phyloP scores from a whole-genome alignment of 1,140 invertebrate genomes.

The Pteromalus puparum region DNA sequence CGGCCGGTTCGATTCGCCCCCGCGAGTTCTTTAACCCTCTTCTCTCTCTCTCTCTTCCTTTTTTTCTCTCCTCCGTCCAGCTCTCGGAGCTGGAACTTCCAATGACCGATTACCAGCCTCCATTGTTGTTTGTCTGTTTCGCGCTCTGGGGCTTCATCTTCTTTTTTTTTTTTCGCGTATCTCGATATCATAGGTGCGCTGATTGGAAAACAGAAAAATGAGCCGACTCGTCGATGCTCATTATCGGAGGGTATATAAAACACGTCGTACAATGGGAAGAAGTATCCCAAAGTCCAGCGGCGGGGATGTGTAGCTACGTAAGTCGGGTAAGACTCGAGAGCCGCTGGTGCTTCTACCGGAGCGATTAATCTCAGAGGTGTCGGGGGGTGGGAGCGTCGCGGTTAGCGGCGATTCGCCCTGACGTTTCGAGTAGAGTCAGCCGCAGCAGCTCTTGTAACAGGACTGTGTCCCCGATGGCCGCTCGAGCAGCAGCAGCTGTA shows the following conservation, averaged over 20 bases:
- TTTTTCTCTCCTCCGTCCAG: neutral
- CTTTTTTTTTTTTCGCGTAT: neutral
- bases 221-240: neutral
- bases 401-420: constrained; percentile 5
- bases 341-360: neutral
- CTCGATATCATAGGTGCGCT: neutral
- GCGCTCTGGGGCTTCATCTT: neutral
- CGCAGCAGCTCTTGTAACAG: neutral
- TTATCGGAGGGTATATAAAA: neutral
- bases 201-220: neutral
- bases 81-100: neutral
- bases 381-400: neutral
- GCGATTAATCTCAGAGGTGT: constrained; percentile 7
- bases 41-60: neutral
- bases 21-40: constrained; percentile 14
- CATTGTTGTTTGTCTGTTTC: neutral
- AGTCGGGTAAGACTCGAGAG: neutral
- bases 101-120: constrained; percentile 29
- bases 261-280: neutral
- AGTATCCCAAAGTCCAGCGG: neutral
- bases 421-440: constrained; percentile 8
- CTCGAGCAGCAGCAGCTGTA: neutral
- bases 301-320: too few relatives aligned
- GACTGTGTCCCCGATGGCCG: constrained; percentile 6
- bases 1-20: constrained; percentile 1